Percentiles rank a stretch among this genome's conserved stretches.
phyloP scores from a whole-genome alignment of 2,888 invertebrate genomes.

The Syrista parreyssii region DNA sequence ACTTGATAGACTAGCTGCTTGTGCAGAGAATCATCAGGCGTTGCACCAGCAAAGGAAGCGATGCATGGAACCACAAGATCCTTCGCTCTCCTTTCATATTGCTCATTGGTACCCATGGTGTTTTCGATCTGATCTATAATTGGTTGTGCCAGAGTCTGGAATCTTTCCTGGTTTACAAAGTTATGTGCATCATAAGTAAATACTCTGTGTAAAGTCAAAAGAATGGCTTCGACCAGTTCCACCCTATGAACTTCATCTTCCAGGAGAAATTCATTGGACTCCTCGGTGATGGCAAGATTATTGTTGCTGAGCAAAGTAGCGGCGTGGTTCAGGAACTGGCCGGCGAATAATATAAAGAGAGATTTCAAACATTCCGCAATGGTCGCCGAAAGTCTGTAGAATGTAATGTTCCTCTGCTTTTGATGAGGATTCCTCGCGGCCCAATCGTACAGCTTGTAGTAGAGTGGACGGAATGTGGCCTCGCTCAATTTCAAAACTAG shows the following conservation, averaged over 20 bases:
- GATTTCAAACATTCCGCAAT: constrained; percentile 87
- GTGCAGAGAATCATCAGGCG: constrained; percentile 88
- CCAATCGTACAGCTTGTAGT: constrained; percentile 90
- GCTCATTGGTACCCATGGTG: constrained; percentile 72
- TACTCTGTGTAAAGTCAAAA: constrained; percentile 80
- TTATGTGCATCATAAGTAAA: constrained; percentile 86
- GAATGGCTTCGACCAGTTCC: constrained; percentile 75
- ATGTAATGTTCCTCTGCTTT: constrained; percentile 80
- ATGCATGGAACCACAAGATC: constrained; percentile 81
- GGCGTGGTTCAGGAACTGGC: constrained; percentile 85
- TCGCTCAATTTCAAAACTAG: constrained; percentile 91
- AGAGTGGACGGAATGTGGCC: constrained; percentile 87
- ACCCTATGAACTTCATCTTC: constrained; percentile 53
- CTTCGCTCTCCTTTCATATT: constrained; percentile 71
- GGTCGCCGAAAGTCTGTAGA: constrained; percentile 81
- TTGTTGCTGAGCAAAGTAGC: constrained; percentile 78
- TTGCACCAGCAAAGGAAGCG: constrained; percentile 83
- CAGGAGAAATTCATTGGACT: constrained; percentile 70
- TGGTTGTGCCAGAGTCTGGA: constrained; percentile 86
- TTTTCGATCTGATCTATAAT: constrained; percentile 91
- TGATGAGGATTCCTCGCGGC: constrained; percentile 75
- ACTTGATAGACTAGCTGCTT: constrained; percentile 92
- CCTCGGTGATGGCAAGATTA: constrained; percentile 72
- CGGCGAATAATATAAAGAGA: constrained; percentile 90
- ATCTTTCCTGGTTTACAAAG: constrained; percentile 86